Conservation (phyloP, 2,888 invertebrate species). For the Dryadula phaetusa region DNA sequence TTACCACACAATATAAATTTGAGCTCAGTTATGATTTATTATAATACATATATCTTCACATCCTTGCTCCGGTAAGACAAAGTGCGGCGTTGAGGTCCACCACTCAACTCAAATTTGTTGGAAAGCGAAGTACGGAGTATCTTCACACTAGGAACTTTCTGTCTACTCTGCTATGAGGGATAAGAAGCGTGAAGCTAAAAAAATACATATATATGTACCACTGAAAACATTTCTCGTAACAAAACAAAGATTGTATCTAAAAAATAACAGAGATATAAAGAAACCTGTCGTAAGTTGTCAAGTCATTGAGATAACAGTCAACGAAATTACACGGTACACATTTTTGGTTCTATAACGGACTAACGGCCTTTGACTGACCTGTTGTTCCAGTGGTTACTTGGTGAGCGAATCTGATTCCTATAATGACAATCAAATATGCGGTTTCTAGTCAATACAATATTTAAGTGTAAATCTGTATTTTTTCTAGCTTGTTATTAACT, state of each 20-base stretch:
- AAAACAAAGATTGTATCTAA: slow-evolving; percentile 17
- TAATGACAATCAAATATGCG: background rate
- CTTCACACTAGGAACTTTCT: too few relatives aligned
- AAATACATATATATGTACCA: slow-evolving; percentile 16
- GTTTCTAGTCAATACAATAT: background rate
- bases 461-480: background rate
- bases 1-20: background rate
- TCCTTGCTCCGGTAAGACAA: too few relatives aligned
- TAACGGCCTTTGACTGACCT: slow-evolving; percentile 1
- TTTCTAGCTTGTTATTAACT: too few relatives aligned
- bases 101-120: too few relatives aligned
- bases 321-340: slow-evolving; percentile 1
- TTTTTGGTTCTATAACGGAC: slow-evolving; percentile 15
- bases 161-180: too few relatives aligned
- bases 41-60: too few relatives aligned
- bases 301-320: slow-evolving; percentile 23
- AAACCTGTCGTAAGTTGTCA: slow-evolving; percentile 21
- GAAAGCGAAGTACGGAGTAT: too few relatives aligned
- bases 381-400: background rate
- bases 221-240: slow-evolving; percentile 16
- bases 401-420: too few relatives aligned
- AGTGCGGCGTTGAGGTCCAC: too few relatives aligned
- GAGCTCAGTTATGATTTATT: background rate
- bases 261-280: slow-evolving; percentile 5
- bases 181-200: too few relatives aligned